Conservation (phyloP, 1,140 invertebrate species). For the Drosophila albomicans region DNA sequence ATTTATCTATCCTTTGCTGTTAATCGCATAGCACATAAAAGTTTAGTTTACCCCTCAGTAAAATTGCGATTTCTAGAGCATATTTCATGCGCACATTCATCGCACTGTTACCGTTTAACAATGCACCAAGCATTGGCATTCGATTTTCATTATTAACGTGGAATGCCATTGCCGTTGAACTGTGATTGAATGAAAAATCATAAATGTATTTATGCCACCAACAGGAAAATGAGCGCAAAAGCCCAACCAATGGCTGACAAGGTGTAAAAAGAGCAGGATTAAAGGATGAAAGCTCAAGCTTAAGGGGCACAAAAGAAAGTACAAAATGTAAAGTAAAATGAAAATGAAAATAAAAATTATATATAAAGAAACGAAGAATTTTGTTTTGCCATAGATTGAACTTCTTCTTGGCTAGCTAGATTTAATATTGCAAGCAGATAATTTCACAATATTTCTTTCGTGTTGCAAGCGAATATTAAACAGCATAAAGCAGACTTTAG, state of each 20-base stretch:
- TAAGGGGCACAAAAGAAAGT: not conserved
- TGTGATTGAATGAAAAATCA: conserved; percentile 20
- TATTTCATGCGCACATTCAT: too few relatives aligned
- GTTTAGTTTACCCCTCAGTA: too few relatives aligned
- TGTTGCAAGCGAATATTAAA: not conserved
- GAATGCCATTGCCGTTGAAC: conserved; percentile 14
- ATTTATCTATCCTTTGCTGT: too few relatives aligned
- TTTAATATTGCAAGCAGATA: too few relatives aligned
- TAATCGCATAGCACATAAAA: too few relatives aligned
- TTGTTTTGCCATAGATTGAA: not conserved
- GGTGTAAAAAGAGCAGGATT: not conserved
- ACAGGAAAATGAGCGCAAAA: conserved; percentile 6
- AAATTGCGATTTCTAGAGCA: not conserved
- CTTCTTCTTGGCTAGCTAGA: not conserved
- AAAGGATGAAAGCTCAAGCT: not conserved
- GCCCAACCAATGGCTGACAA: not conserved
- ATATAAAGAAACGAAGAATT: not conserved
- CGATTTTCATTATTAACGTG: conserved; percentile 8
- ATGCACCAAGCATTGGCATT: conserved; percentile 1
- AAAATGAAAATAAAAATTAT: not conserved
- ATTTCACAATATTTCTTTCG: not conserved
- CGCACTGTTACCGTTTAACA: not conserved
- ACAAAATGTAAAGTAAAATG: not conserved
- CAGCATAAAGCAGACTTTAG: not conserved
- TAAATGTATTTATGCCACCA: conserved; percentile 17